phyloP scores from a whole-genome alignment of 2,888 invertebrate genomes.

The Cheilosia vulpina region DNA sequence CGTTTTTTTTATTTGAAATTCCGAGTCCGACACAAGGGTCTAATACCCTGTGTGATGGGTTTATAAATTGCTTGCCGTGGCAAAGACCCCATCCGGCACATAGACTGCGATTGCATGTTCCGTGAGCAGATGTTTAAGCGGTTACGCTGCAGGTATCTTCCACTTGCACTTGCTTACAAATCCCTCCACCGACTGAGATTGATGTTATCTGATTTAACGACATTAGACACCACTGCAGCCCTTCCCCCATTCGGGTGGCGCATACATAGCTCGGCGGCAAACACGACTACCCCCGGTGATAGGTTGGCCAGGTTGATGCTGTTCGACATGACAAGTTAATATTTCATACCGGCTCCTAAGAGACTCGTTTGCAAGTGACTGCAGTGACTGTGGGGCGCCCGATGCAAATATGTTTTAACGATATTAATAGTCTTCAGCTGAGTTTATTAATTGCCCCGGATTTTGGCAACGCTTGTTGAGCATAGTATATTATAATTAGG shows the following conservation, averaged over 20 bases:
- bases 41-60: slow-evolving; percentile 12
- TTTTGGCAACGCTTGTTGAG: slow-evolving; percentile 61
- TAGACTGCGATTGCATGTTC: neutral
- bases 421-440: slow-evolving; percentile 71
- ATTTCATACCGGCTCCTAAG: slow-evolving; percentile 57
- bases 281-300: slow-evolving; percentile 41
- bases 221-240: slow-evolving; percentile 64
- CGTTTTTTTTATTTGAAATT: neutral
- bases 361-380: slow-evolving; percentile 60
- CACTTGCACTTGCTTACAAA: slow-evolving; percentile 28
- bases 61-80: slow-evolving; percentile 61
- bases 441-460: slow-evolving; percentile 73
- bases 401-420: slow-evolving; percentile 49
- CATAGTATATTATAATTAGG: slow-evolving; percentile 56
- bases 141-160: slow-evolving; percentile 59
- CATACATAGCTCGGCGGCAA: slow-evolving; percentile 15
- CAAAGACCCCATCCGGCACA: slow-evolving; percentile 32
- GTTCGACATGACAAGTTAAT: slow-evolving; percentile 74
- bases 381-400: neutral
- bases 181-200: slow-evolving; percentile 67
- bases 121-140: slow-evolving; percentile 38
- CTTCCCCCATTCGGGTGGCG: neutral
- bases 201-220: slow-evolving; percentile 75
- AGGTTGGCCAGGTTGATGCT: slow-evolving; percentile 66
- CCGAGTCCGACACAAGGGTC: slow-evolving; percentile 8